phyloP scores from a whole-genome alignment of 2,797 vertebrate species.

The Odontamblyopus lacepedii region DNA sequence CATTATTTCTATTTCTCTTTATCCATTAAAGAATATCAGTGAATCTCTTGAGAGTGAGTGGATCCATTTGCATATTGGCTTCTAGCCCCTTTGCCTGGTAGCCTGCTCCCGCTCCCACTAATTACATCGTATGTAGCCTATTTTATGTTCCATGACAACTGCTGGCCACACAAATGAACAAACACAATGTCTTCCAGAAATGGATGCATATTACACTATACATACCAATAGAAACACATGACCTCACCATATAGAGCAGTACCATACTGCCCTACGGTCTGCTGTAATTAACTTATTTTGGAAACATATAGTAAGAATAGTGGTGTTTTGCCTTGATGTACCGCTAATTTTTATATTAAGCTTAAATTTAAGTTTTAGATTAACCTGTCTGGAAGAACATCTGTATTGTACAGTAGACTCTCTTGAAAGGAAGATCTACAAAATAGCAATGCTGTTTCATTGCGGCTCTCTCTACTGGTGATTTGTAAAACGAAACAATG shows the following conservation, averaged over 20 bases:
- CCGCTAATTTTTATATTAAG: no score
- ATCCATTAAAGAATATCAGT: neutral
- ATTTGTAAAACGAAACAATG: neutral
- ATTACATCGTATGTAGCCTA: neutral
- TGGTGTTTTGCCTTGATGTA: no score
- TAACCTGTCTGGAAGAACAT: no score
- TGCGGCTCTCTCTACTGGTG: neutral
- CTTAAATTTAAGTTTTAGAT: no score
- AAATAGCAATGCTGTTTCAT: no score
- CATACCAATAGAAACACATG: no score
- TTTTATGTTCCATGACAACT: neutral
- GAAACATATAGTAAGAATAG: no score
- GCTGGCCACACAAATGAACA: neutral
- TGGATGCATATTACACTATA: neutral
- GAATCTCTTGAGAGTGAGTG: neutral
- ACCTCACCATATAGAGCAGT: no score
- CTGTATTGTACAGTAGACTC: no score
- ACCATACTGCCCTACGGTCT: no score
- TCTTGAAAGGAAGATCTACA: no score
- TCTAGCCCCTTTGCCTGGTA: slow-evolving; percentile 2
- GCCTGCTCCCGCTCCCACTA: neutral
- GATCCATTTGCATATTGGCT: neutral
- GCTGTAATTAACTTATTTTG: no score
- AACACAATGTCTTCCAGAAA: neutral
- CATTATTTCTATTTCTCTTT: neutral